Evolutionary conservation across 1,140 invertebrate species (phyloP).

Genomic region (Phthorimaea operculella): DNA sequence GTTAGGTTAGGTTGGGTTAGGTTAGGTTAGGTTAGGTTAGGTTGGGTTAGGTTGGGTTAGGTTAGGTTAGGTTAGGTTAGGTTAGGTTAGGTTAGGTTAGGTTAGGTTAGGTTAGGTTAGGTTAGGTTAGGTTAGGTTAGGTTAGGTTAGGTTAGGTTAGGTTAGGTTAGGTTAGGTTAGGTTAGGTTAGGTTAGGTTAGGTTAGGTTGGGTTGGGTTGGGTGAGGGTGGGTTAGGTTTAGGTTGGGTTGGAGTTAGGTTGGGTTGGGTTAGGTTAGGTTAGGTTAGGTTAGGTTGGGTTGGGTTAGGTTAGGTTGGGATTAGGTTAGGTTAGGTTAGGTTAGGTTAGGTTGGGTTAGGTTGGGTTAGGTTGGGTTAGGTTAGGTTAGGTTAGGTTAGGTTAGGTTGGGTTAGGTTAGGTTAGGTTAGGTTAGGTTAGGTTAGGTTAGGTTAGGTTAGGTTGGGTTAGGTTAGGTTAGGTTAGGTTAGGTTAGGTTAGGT

Average conservation of each 20-base stretch:
- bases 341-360: constrained; percentile 9
- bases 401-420: constrained; percentile 10
- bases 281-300: constrained; percentile 12
- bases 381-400: constrained; percentile 8
- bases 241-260: constrained; percentile 12
- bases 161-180: constrained; percentile 13
- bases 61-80: constrained; percentile 13
- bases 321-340: constrained; percentile 11
- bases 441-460: constrained; percentile 12
- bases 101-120: constrained; percentile 13
- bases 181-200: constrained; percentile 12
- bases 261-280: constrained; percentile 11
- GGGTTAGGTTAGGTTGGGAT: constrained; percentile 10
- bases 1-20: constrained; percentile 33
- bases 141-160: constrained; percentile 11
- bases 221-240: constrained; percentile 10
- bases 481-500: constrained; percentile 13
- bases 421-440: constrained; percentile 13
- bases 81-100: constrained; percentile 14
- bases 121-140: constrained; percentile 10
- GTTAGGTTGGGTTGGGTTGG: constrained; percentile 10
- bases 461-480: constrained; percentile 12
- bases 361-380: constrained; percentile 8
- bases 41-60: constrained; percentile 13
- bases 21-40: constrained; percentile 22